A percentile compares a stretch with the other conserved stretches of the same genome.
Evolutionary conservation across 2,113 vertebrate genomes (phyloP).

Genomic region (Stigmatopora nigra): DNA sequence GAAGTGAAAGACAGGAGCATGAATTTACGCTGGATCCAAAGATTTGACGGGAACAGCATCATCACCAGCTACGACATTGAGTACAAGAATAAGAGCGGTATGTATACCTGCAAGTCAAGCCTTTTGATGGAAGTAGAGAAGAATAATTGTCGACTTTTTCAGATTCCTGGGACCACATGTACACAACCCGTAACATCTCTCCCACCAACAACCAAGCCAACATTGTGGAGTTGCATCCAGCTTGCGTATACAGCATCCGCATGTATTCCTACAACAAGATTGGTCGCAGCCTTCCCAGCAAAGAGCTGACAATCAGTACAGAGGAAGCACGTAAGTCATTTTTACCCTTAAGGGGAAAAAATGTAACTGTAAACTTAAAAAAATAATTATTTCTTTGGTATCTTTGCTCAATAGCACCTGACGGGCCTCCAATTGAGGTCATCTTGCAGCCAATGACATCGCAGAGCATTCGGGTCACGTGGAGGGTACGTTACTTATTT

Average conservation of each 20-base stretch:
- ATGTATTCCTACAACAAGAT: constrained; percentile 99
- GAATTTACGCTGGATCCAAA: constrained; percentile 95
- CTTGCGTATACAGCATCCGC: constrained; percentile 95
- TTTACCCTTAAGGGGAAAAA: background rate
- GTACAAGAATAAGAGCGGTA: constrained; percentile 98
- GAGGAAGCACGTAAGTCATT: constrained; percentile 86
- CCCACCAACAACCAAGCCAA: constrained; percentile 98
- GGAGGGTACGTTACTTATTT: constrained; percentile 76
- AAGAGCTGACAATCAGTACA: constrained; percentile 94
- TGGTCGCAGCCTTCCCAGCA: constrained; percentile 93
- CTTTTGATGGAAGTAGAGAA: background rate
- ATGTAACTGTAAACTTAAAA: too few relatives aligned
- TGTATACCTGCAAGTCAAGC: background rate
- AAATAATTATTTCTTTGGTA: background rate
- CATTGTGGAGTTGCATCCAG: constrained; percentile 93
- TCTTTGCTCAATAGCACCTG: constrained; percentile 74
- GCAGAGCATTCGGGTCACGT: constrained; percentile 97
- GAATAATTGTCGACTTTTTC: constrained; percentile 1
- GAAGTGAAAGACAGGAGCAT: constrained; percentile 97
- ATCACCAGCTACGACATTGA: constrained; percentile 97
- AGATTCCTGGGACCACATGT: constrained; percentile 99
- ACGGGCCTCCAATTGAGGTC: constrained; percentile 93
- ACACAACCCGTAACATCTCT: constrained; percentile 95
- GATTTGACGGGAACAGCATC: constrained; percentile 97
- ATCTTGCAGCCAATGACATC: constrained; percentile 90